Conservation (phyloP, 2,797 vertebrate species). For the Tamandua tetradactyla region DNA sequence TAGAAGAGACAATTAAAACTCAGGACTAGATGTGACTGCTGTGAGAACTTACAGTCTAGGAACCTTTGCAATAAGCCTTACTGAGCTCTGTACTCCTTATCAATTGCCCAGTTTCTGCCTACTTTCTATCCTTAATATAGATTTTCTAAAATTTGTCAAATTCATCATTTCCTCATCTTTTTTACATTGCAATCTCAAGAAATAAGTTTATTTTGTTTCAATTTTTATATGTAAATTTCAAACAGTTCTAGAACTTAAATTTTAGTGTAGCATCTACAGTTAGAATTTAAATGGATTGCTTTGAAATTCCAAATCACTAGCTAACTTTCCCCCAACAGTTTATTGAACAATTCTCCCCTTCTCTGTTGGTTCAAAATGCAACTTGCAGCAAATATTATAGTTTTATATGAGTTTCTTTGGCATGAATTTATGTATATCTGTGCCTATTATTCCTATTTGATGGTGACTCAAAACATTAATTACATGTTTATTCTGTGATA, state of each 20-base stretch:
- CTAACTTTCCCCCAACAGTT: neutral
- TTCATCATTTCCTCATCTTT: neutral
- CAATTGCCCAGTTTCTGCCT: too few relatives aligned
- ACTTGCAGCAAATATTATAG: neutral
- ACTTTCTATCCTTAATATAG: too few relatives aligned
- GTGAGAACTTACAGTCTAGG: too few relatives aligned
- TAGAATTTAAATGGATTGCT: neutral
- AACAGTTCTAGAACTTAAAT: neutral
- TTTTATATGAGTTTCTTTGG: neutral
- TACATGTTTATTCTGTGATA: accelerated
- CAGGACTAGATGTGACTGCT: too few relatives aligned
- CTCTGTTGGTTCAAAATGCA: neutral
- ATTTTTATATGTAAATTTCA: neutral
- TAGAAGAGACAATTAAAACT: too few relatives aligned
- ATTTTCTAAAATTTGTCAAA: neutral
- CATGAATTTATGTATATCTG: accelerated
- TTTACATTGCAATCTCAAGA: neutral
- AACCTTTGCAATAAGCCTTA: too few relatives aligned
- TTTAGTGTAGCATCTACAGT: neutral
- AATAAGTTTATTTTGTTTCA: neutral
- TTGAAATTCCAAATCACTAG: neutral
- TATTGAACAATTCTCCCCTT: neutral
- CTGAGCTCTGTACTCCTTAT: too few relatives aligned
- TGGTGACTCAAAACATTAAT: accelerated
- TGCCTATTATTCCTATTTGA: accelerated